phyloP scores from a whole-genome alignment of 2,797 vertebrate species.

The Rhinophrynus dorsalis region DNA sequence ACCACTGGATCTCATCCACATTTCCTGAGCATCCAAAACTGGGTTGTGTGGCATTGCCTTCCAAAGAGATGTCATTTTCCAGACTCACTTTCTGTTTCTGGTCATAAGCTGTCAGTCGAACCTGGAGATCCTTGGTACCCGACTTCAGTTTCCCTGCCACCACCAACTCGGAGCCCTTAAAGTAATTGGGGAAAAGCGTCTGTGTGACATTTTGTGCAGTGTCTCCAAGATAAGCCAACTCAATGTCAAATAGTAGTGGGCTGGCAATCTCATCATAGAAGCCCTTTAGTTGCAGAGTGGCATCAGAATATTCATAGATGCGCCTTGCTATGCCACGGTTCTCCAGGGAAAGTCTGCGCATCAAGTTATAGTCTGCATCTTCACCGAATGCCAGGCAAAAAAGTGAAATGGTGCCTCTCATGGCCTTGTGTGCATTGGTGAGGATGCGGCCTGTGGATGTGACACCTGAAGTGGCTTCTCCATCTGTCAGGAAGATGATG shows the following conservation, averaged over 20 bases:
- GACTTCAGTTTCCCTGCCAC: slow-evolving; percentile 75
- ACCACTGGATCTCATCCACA: slow-evolving; percentile 63
- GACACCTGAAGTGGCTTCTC: slow-evolving; percentile 79
- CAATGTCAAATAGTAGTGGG: slow-evolving; percentile 78
- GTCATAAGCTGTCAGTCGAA: slow-evolving; percentile 69
- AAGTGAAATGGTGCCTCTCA: slow-evolving; percentile 70
- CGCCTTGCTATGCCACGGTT: slow-evolving; percentile 74
- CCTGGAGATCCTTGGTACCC: slow-evolving; percentile 66
- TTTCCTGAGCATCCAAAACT: slow-evolving; percentile 57
- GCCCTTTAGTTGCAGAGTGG: slow-evolving; percentile 76
- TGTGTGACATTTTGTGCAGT: slow-evolving; percentile 72
- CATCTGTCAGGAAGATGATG: slow-evolving; percentile 83
- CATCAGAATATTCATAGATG: slow-evolving; percentile 80
- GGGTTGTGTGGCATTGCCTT: slow-evolving; percentile 54
- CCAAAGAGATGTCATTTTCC: slow-evolving; percentile 60
- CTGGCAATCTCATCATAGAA: slow-evolving; percentile 83
- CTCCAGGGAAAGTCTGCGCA: slow-evolving; percentile 75
- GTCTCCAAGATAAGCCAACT: slow-evolving; percentile 75
- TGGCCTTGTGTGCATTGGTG: slow-evolving; percentile 68
- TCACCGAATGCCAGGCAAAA: slow-evolving; percentile 84
- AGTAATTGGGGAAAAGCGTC: slow-evolving; percentile 80
- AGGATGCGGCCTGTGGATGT: slow-evolving; percentile 73
- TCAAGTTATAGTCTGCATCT: slow-evolving; percentile 78
- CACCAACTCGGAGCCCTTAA: slow-evolving; percentile 82
- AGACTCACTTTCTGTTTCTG: slow-evolving; percentile 65